Conservation (phyloP, 1,140 invertebrate species). For the Lasioglossum baleicum region DNA sequence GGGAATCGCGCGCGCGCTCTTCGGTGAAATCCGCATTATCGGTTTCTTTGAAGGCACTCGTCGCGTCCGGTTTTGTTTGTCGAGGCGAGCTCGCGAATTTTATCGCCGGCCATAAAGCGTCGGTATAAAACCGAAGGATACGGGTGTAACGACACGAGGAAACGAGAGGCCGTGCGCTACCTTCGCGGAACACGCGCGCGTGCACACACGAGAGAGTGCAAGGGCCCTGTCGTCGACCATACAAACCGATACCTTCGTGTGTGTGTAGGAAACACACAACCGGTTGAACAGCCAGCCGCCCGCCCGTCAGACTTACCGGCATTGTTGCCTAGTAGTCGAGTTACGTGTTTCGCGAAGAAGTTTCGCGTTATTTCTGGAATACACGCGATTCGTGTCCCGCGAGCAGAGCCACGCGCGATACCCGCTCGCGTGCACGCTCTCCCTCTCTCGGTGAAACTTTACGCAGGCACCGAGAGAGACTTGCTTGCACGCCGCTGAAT, state of each 20-base stretch:
- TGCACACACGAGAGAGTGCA: too few species aligned
- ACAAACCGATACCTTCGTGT: too few species aligned
- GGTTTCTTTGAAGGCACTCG: slow-evolving; percentile 38
- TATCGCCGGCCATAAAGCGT: slow-evolving; percentile 44
- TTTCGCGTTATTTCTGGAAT: slow-evolving; percentile 58
- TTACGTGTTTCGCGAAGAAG: slow-evolving; percentile 53
- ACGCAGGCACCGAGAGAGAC: too few species aligned
- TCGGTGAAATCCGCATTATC: slow-evolving; percentile 39
- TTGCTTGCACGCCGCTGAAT: too few species aligned
- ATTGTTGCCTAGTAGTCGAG: slow-evolving; percentile 46
- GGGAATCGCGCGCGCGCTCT: background rate
- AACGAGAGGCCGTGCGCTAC: slow-evolving; percentile 36
- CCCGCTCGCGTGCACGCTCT: background rate
- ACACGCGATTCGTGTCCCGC: slow-evolving; percentile 43
- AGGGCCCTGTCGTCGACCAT: background rate
- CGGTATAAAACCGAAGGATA: slow-evolving; percentile 30
- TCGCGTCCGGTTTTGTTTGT: slow-evolving; percentile 35
- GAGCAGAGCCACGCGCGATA: slow-evolving; percentile 12
- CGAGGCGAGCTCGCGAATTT: slow-evolving; percentile 41
- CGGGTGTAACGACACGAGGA: slow-evolving; percentile 28
- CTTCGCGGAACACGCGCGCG: background rate
- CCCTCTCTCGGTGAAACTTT: background rate
- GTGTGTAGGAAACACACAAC: background rate
- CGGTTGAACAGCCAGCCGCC: background rate
- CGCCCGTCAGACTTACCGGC: slow-evolving; percentile 31